A percentile compares a stretch with the other conserved stretches of the same genome.
These are phyloP conservation scores for Parapsyche elsis DNA, from an alignment of 1,140 invertebrate species.

Conservation along the genomic window DNA sequence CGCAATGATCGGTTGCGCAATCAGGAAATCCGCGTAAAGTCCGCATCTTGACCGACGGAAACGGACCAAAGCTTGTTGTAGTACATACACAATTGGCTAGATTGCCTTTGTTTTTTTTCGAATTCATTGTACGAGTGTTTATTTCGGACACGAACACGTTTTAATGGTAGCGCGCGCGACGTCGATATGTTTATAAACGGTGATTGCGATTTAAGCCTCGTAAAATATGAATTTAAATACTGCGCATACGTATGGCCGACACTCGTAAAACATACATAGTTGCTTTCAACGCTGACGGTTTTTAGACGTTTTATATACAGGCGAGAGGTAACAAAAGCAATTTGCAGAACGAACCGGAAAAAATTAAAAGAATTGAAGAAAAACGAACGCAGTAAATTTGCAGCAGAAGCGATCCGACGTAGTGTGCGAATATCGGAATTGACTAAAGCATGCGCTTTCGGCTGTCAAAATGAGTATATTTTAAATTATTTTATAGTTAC, in stretches of 20 bases:
- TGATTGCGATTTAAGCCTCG: constrained; percentile 46
- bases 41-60: constrained; percentile 5
- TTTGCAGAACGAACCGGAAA: background rate
- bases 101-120: background rate
- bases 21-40: constrained; percentile 21
- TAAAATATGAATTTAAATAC: constrained; percentile 49
- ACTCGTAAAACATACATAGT: constrained; percentile 50
- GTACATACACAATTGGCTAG: too few relatives aligned
- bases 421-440: background rate
- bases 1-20: constrained; percentile 15
- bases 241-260: constrained; percentile 4
- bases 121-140: background rate
- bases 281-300: constrained; percentile 19
- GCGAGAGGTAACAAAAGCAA: constrained; percentile 40
- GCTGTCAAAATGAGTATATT: background rate
- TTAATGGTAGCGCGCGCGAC: background rate
- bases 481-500: background rate
- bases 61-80: background rate
- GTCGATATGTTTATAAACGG: constrained; percentile 32
- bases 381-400: background rate
- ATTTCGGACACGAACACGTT: background rate
- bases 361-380: background rate
- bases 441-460: background rate
- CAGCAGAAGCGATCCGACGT: background rate
- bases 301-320: constrained; percentile 34